These are phyloP conservation scores for Prionailurus bengalensis DNA, from an alignment of 2,113 vertebrate genomes.

Conservation along the genomic window DNA sequence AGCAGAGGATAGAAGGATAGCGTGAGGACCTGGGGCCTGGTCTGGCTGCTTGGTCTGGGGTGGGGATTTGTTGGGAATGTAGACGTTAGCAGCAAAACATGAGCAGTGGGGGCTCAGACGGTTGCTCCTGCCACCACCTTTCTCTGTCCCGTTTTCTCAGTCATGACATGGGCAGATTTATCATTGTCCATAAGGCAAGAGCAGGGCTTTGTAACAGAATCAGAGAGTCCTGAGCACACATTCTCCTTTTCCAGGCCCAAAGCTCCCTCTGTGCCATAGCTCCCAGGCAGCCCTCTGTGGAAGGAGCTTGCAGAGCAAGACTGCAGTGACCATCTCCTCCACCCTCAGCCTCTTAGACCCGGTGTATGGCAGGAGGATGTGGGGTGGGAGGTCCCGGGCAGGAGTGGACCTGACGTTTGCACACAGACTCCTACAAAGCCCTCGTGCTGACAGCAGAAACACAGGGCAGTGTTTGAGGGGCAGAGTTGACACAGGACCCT, in stretches of 20 bases:
- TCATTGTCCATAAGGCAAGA: background rate
- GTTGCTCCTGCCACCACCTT: background rate
- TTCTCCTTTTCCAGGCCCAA: background rate
- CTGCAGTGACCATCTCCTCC: background rate
- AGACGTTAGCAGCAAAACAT: fast-evolving
- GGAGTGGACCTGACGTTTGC: background rate
- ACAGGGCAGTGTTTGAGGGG: background rate
- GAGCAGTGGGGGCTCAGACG: background rate
- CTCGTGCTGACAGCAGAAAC: background rate
- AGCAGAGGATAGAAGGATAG: background rate
- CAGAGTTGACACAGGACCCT: background rate
- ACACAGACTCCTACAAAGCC: background rate
- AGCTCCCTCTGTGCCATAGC: background rate
- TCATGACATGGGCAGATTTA: background rate
- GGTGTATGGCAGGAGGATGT: background rate
- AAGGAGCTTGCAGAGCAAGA: background rate
- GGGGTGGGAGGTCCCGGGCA: background rate
- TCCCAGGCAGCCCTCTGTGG: background rate
- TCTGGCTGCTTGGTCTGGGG: background rate
- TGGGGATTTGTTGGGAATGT: background rate
- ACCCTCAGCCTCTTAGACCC: background rate
- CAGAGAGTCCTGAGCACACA: background rate
- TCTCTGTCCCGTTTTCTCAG: background rate
- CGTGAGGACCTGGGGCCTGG: background rate
- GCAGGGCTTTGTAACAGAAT: background rate